Evolutionary conservation across 2,888 invertebrate genomes (phyloP).

Genomic region (Latrodectus elegans): DNA sequence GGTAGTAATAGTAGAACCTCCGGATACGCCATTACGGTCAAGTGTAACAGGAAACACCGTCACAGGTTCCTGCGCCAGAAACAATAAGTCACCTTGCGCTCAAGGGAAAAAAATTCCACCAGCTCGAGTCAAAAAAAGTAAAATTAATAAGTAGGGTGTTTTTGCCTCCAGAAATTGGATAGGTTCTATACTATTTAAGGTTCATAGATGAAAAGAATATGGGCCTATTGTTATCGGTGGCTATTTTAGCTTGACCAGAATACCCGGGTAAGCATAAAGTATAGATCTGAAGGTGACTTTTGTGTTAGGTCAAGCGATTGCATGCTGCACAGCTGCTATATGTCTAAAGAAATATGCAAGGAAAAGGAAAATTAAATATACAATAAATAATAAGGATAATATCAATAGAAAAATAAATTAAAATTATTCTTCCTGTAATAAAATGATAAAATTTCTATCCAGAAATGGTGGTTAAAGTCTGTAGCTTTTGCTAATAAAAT

Average conservation of each 20-base stretch:
- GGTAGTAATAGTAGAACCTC: slow-evolving; percentile 28
- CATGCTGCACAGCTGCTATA: slow-evolving; percentile 15
- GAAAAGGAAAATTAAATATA: too few species aligned
- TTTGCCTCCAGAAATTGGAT: slow-evolving; percentile 29
- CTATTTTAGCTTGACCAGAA: slow-evolving; percentile 31
- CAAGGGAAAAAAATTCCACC: background rate
- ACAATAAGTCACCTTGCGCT: slow-evolving; percentile 57
- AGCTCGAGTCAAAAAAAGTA: background rate
- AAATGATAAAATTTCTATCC: too few species aligned
- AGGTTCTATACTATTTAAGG: background rate
- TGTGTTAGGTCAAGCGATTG: slow-evolving; percentile 42
- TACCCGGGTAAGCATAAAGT: background rate
- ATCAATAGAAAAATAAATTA: too few species aligned
- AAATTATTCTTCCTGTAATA: too few species aligned
- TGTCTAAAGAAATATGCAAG: background rate
- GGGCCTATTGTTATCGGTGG: slow-evolving; percentile 30
- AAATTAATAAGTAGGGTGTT: slow-evolving; percentile 2
- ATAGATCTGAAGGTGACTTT: slow-evolving; percentile 26
- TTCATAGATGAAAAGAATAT: background rate
- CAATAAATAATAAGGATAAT: too few species aligned
- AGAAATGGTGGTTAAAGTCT: too few species aligned
- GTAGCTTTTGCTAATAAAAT: too few species aligned
- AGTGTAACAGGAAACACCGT: slow-evolving; percentile 56
- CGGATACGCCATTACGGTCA: slow-evolving; percentile 57
- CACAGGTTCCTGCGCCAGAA: slow-evolving; percentile 41